Conservation (phyloP, 2,797 vertebrate genomes). For the Xerus rutilus region DNA sequence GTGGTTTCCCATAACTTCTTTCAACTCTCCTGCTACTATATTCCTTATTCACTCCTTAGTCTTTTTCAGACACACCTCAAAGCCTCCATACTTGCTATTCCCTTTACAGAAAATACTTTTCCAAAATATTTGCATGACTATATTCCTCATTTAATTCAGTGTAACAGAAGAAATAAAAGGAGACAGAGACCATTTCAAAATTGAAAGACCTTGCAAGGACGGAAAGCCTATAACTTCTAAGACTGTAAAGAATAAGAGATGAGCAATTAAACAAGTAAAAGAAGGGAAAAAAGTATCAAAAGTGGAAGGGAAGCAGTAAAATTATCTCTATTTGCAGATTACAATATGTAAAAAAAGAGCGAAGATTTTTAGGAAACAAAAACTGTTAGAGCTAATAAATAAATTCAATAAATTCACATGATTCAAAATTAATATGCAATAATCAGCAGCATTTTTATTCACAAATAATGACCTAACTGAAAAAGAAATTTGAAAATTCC, state of each 20-base stretch:
- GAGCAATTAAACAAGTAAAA: background rate
- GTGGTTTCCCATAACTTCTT: background rate
- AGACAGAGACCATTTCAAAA: constrained; percentile 3
- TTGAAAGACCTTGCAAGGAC: background rate
- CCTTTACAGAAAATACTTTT: background rate
- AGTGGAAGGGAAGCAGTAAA: background rate
- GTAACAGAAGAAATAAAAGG: background rate
- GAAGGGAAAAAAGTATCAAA: background rate
- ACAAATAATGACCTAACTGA: background rate
- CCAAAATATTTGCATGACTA: background rate
- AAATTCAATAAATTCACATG: background rate
- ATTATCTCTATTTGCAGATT: background rate
- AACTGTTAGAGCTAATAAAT: background rate
- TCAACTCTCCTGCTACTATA: background rate
- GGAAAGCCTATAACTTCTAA: background rate
- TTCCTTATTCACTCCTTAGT: background rate
- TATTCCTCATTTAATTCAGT: background rate
- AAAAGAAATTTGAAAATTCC: background rate
- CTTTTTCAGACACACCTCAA: background rate
- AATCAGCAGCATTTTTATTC: background rate
- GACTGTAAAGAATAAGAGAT: background rate
- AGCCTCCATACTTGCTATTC: background rate
- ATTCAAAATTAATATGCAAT: background rate
- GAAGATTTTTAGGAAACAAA: background rate
- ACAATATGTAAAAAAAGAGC: background rate